Conservation (phyloP, 2,888 invertebrate genomes). For the Branchellion lobata region DNA sequence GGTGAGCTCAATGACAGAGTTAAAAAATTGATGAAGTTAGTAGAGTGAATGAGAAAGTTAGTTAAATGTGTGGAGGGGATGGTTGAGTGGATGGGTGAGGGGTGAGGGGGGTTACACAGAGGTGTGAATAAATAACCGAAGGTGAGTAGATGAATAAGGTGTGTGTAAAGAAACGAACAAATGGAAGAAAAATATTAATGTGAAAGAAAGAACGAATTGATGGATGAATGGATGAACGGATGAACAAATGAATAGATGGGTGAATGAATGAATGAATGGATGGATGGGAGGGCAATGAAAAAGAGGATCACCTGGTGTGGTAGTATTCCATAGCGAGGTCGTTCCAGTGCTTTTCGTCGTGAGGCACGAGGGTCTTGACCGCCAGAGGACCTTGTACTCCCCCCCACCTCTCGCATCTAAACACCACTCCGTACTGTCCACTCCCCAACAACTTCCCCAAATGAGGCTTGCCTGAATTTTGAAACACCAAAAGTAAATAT, state of each 20-base stretch:
- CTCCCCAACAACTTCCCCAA: constrained; percentile 68
- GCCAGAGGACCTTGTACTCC: constrained; percentile 72
- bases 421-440: constrained; percentile 87
- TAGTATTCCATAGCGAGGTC: constrained; percentile 88
- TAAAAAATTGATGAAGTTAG: background rate
- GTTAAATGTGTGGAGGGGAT: background rate
- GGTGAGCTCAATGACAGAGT: background rate
- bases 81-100: background rate
- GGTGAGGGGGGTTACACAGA: too few species aligned
- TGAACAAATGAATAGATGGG: too few species aligned
- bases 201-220: too few species aligned
- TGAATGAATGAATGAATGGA: background rate
- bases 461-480: constrained; percentile 65
- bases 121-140: too few species aligned
- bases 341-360: constrained; percentile 84
- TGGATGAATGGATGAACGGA: too few species aligned
- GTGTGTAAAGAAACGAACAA: too few species aligned
- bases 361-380: constrained; percentile 82
- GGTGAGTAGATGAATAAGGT: too few species aligned
- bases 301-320: constrained; percentile 75
- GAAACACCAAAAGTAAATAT: background rate
- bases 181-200: too few species aligned
- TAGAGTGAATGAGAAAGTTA: background rate
- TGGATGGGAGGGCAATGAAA: too few species aligned
- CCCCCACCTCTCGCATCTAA: constrained; percentile 76